Conservation (phyloP, 2,797 vertebrate species). For the Podarcis lilfordi region DNA sequence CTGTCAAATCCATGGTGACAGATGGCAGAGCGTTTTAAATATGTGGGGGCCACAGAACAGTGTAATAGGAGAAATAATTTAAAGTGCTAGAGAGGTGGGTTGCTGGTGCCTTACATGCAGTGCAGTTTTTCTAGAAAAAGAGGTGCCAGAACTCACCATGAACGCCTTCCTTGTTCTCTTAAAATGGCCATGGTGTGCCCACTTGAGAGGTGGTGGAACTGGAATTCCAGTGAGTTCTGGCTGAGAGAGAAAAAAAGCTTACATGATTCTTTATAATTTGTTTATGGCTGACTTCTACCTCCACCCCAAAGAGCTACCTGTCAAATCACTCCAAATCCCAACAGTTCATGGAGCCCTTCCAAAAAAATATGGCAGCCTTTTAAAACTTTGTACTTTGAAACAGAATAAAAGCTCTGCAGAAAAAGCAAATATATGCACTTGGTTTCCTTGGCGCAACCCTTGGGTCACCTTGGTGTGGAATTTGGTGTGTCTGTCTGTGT, state of each 20-base stretch:
- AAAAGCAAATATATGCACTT: not conserved
- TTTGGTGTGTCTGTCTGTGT: not conserved
- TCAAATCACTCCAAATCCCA: not conserved
- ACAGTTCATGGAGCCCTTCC: not conserved
- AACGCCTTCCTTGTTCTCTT: too few species aligned
- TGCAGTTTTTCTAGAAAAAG: not conserved
- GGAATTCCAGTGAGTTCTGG: too few species aligned
- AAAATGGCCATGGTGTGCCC: too few species aligned
- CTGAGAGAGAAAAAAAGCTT: too few species aligned
- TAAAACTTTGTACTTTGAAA: not conserved
- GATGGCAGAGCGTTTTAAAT: not conserved
- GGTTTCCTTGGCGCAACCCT: not conserved
- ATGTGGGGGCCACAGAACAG: not conserved
- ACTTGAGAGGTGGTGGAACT: too few species aligned
- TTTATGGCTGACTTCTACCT: not conserved
- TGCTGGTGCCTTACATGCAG: not conserved
- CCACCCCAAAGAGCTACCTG: not conserved
- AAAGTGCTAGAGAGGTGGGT: not conserved
- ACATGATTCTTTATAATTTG: not conserved
- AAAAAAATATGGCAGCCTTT: not conserved
- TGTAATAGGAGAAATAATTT: not conserved
- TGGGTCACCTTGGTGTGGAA: constrained; percentile 12
- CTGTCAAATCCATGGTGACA: not conserved
- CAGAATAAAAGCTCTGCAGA: not conserved
- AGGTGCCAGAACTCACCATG: too few species aligned